phyloP scores from a whole-genome alignment of 2,888 invertebrate genomes.

The Drosophila ochracea region DNA sequence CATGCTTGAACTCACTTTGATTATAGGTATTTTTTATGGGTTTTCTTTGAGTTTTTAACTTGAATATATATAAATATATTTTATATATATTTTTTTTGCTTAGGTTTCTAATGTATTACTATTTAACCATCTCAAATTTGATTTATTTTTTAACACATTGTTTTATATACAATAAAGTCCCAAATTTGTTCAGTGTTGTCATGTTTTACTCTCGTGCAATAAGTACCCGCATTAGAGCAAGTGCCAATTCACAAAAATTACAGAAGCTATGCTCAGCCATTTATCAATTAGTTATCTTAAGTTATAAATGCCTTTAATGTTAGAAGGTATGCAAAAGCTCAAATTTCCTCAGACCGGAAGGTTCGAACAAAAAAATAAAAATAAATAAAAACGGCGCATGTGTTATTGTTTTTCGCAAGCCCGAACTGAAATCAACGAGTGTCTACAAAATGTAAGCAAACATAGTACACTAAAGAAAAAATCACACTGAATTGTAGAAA shows the following conservation, averaged over 20 bases:
- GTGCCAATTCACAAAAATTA: slow-evolving; percentile 8
- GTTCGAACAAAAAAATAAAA: not conserved
- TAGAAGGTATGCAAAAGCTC: too few relatives aligned
- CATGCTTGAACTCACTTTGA: not conserved
- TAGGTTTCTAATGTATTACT: not conserved
- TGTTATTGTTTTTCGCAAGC: not conserved
- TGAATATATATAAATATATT: not conserved
- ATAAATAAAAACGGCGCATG: not conserved
- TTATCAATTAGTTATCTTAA: slow-evolving; percentile 18
- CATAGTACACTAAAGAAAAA: not conserved
- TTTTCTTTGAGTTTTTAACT: not conserved
- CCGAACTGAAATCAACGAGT: not conserved
- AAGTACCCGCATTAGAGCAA: slow-evolving; percentile 6
- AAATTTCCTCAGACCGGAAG: too few relatives aligned
- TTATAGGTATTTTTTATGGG: not conserved
- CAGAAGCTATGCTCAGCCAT: slow-evolving; percentile 15
- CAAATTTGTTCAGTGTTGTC: not conserved
- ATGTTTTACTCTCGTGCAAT: slow-evolving; percentile 8
- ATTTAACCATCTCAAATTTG: not conserved
- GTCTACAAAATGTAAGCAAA: not conserved
- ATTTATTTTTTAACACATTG: not conserved
- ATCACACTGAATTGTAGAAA: not conserved
- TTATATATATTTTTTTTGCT: not conserved
- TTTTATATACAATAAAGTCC: not conserved
- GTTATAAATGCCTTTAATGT: not conserved